phyloP scores from a whole-genome alignment of 2,888 invertebrate species.

The Merodon equestris region DNA sequence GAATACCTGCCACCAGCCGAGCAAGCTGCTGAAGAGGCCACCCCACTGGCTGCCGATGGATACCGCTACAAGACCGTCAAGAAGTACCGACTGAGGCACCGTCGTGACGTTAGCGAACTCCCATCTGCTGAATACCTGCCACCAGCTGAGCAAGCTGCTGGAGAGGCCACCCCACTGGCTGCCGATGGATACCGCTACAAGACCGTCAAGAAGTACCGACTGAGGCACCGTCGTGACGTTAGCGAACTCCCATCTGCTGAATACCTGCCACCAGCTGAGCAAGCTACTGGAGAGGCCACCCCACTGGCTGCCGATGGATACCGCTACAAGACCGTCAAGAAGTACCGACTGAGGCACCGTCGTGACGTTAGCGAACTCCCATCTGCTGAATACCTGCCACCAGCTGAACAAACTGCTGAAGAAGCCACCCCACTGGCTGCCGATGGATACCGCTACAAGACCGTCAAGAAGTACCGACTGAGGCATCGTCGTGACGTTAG shows the following conservation, averaged over 20 bases:
- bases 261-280: constrained; percentile 25
- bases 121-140: constrained; percentile 50
- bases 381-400: constrained; percentile 53
- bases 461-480: no score
- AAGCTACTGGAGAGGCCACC: constrained; percentile 3
- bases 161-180: constrained; percentile 31
- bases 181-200: no score
- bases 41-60: constrained; percentile 51
- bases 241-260: no score
- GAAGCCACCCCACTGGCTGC: constrained; percentile 29
- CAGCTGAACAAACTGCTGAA: constrained; percentile 33
- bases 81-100: constrained; percentile 56
- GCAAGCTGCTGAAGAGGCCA: constrained; percentile 28
- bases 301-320: constrained; percentile 74
- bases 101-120: constrained; percentile 72
- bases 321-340: constrained; percentile 75
- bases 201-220: no score
- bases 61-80: constrained; percentile 59
- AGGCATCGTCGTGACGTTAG: no score
- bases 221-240: no score
- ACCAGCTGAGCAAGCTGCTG: constrained; percentile 35
- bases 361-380: no score
- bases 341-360: constrained; percentile 63
- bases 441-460: no score
- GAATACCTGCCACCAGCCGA: constrained; percentile 48